A percentile compares a stretch with the other conserved stretches of the same genome.
Conservation (phyloP, 2,113 vertebrate species). For the Dunckerocampus dactyliophorus region DNA sequence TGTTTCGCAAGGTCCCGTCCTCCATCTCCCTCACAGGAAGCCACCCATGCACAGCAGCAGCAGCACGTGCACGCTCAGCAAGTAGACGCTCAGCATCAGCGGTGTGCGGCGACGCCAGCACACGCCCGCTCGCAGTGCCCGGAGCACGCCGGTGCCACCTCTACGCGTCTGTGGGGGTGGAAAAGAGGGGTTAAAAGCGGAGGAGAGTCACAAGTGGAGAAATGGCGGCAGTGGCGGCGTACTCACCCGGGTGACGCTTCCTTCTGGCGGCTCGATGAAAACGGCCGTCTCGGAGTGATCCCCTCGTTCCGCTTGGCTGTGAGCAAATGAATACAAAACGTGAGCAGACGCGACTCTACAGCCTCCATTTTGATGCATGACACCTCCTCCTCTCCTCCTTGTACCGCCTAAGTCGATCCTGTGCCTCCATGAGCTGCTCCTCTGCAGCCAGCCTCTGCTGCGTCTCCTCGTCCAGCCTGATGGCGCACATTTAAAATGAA, state of each 20-base stretch:
- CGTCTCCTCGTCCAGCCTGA: constrained; percentile 80
- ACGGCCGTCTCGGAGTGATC: constrained; percentile 74
- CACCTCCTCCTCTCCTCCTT: neutral
- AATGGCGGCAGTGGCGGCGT: neutral
- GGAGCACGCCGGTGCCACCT: constrained; percentile 63
- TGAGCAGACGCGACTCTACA: neutral
- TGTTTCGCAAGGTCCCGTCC: constrained; percentile 22
- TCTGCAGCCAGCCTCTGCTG: constrained; percentile 73
- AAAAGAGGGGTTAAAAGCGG: neutral
- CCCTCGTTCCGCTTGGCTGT: constrained; percentile 73
- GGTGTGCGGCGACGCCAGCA: constrained; percentile 81
- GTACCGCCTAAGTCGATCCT: constrained; percentile 74
- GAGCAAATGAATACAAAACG: constrained; percentile 51
- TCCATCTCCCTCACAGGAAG: constrained; percentile 70
- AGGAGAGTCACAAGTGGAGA: neutral
- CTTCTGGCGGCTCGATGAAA: constrained; percentile 76
- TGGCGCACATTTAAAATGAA: neutral
- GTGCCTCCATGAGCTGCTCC: constrained; percentile 80
- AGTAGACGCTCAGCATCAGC: constrained; percentile 77
- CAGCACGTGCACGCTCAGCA: constrained; percentile 82
- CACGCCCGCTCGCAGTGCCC: constrained; percentile 76
- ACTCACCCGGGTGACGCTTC: constrained; percentile 78
- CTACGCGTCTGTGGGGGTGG: constrained; percentile 68
- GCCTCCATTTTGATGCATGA: neutral
- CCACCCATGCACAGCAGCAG: constrained; percentile 87